Evolutionary conservation across 2,888 invertebrate species (phyloP), one percentile per base, ranked within the genome.

Genomic region (Acronicta leporina): DNA sequence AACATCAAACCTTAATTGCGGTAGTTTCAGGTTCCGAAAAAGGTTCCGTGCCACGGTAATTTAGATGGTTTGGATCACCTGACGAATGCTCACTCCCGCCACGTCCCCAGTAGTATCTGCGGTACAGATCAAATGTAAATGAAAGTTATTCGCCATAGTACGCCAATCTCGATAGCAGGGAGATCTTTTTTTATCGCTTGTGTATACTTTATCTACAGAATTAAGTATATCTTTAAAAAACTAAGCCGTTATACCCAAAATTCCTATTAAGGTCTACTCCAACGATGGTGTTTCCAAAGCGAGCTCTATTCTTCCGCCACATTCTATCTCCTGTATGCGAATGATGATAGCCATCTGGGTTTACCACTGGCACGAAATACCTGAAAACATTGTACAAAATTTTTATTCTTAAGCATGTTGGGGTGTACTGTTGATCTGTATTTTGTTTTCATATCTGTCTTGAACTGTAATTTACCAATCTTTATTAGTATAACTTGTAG

Each of bases 291-390:
- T 80, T 86, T n/a, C 95, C 95, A 56, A 94, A 90, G 2, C 86
- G 77, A 20, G 90, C 82, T 64, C 97, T 94, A 79, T 96, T 97
- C 82, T 97, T 97, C 25, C 97, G 95, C 98, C 98, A 98, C 84
- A 98, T 91, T 25, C 98, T 95, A 82, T 98, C 97, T 13, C 90
- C 92, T 0, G 95, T 95, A 83, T 97, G 97, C 0, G 97, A 96
- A 84, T 97, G 96, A 80, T 97, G 97, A 87, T 98, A 99, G 5
- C 98, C 98, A 85, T 98, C 97, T 16, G 98, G 98, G 90, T 98
- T 97, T 33, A 96, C 94, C 13, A 97, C 95, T 0, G 97, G 97
- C 42, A 97, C 92, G 52, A 97, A 92, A 83, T 96, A 96, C 95
- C 95, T 95, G 63, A 53, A 86, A 82, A 69, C 15, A 54, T 59